Base-by-base conservation (phyloP, 2,113 vertebrate species). In the Anguilla japonica region DNA sequence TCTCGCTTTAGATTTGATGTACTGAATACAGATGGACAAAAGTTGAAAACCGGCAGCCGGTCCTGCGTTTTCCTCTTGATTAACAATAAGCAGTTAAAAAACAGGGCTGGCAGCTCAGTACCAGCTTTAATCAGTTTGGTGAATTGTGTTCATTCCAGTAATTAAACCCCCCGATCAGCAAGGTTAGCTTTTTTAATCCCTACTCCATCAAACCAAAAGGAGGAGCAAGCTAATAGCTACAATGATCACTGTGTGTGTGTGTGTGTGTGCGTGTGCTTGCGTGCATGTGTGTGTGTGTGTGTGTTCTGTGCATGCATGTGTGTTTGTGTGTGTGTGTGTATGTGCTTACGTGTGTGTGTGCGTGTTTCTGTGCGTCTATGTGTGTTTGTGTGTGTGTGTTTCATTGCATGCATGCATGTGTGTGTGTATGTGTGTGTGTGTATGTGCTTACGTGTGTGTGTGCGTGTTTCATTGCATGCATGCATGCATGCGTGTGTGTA, bases 141-240 rank as follows among this genome's bases (percentile, higher is more conserved):
- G 84, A 85, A 85, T 53, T 85, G 78, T 81, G 29, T 81, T 85
- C 46, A 60, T 85, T 63, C 50, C 39, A 5, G 78, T 85, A 81
- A 81, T 85, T 85, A 85, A 80, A 85, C 78, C 79, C 43, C 29
- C 2, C 79, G 46, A 85, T 85, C 84, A 85, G 75, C n/a, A 50
- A 41, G 4, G 84, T 85, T 79, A 79, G 43, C 71, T 85, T 79
- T 79, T 63, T 79, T 46, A 79, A 79, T 56, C 43, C 15, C 43
- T 34, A 43, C 67, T 85, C 43, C n/a, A 14, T 79, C 75, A 85
- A 39, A 41, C 67, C 67, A 39, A 40, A 75, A 79, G 75, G n/a
- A 29, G 16, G 5, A 41, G 71, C 5, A 20, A 43, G 63, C 67
- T 75, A 29, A 50, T n/a, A 79, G 67, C 41, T n/a, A 53, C 46